These are phyloP conservation scores for Aphis gossypii DNA, from an alignment of 1,140 invertebrate species.

Conservation along the genomic window DNA sequence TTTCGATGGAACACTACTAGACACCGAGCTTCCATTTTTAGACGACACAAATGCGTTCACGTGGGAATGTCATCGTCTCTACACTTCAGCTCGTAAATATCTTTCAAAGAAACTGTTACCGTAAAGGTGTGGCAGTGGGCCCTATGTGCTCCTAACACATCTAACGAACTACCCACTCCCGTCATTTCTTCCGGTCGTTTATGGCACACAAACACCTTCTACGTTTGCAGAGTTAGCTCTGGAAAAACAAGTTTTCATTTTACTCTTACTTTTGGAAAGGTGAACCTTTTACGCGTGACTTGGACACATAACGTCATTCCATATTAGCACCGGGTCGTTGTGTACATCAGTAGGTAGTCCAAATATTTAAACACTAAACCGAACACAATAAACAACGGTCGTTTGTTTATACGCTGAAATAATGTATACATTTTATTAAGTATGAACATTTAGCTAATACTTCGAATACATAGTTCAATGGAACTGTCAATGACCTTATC, in stretches of 20 bases:
- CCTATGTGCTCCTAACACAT: neutral
- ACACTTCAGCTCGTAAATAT: constrained; percentile 27
- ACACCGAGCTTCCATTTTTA: constrained; percentile 4
- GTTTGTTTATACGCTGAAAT: neutral
- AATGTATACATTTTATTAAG: neutral
- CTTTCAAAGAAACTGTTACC: neutral
- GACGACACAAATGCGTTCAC: neutral
- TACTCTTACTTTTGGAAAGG: neutral
- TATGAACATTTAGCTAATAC: neutral
- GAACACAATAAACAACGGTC: neutral
- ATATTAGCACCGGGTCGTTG: neutral
- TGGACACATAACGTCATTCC: neutral
- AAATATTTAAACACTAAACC: neutral
- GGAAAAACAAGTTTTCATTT: constrained; percentile 14
- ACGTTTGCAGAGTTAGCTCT: neutral
- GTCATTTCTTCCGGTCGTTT: neutral
- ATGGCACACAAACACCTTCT: neutral
- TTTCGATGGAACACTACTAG: neutral
- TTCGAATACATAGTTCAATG: neutral
- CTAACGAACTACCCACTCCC: neutral
- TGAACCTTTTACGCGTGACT: neutral
- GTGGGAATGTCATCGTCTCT: neutral
- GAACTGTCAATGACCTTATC: neutral
- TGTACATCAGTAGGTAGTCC: neutral
- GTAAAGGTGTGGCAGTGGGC: neutral